These are phyloP conservation scores for Panulirus ornatus DNA, from an alignment of 1,140 invertebrate genomes.

Conservation along the genomic window DNA sequence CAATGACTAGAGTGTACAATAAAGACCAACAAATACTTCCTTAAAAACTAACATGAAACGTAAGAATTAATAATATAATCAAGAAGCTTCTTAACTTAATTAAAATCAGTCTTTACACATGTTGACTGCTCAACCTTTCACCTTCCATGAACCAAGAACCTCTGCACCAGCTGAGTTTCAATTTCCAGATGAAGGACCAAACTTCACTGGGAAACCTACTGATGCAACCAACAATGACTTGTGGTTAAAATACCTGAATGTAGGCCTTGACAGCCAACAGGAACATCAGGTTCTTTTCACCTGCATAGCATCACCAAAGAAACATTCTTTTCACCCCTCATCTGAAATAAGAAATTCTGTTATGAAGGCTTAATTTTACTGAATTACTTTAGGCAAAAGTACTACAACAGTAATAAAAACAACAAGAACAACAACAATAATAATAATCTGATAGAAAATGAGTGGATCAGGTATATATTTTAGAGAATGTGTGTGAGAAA, in stretches of 20 bases:
- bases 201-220: conserved; percentile 3
- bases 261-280: neutral
- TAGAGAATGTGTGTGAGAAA: no score
- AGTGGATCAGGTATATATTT: no score
- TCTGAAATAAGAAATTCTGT: no score
- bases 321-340: neutral
- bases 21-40: neutral
- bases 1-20: conserved; percentile 44
- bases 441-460: no score
- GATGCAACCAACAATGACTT: conserved; percentile 5
- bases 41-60: neutral
- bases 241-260: neutral
- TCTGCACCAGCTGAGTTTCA: neutral
- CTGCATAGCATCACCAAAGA: conserved; percentile 26
- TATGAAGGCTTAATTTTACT: no score
- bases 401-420: no score
- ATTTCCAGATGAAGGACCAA: neutral
- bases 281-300: conserved; percentile 22
- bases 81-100: neutral
- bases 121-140: neutral
- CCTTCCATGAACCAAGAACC: neutral
- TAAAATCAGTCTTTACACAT: neutral
- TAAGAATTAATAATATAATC: neutral
- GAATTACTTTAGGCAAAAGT: no score
- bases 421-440: no score